Base-by-base conservation (phyloP, 2,888 invertebrate genomes). In the Ommatoiulus sabulosus region DNA sequence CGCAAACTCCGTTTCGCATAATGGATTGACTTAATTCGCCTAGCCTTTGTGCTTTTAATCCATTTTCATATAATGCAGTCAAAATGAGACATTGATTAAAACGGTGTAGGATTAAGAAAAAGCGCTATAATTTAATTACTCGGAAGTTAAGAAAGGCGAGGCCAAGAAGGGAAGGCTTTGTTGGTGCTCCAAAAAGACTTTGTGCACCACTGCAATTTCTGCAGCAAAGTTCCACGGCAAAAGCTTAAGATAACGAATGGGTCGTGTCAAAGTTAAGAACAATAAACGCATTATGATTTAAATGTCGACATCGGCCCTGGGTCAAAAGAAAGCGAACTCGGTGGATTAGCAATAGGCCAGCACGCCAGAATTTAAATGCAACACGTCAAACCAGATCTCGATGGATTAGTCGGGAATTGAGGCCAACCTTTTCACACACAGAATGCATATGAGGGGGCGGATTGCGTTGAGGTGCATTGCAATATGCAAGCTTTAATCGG, bases 261-360 rank as follows among this genome's bases (percentile, higher is more conserved):
- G 72, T 72, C 72, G 24, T 72, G 72, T 72, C 72, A 72, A 72
- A 72, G 72, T 72, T 72, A 72, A 72, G 72, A 72, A 72, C 72
- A 72, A 72, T 72, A 72, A 72, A 72, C 8, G 72, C 72, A 72
- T 72, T 72, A 72, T 72, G 72, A 72, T 72, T 72, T 72, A 72
- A 72, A 24, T 72, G 72, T 24, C 72, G 24, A 72, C 72, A 72
- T 72, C 72, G 24, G 24, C 72, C 8, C 24, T 15, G 24, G 72
- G 35, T 72, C 72, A 72, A 5, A 3, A 72, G 72, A 24, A 72
- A 72, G 24, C 24, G 72, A 63, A 63, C 63, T 63, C 8, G 20
- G 63, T 20, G 63, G 63, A 63, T 63, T 63, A 63, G 35, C 63
- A 63, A 20, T 63, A 20, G 52, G 63, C 63, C 24, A 72, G 24